Conservation (phyloP, 2,888 invertebrate genomes). For the Xestia rhomboidea region DNA sequence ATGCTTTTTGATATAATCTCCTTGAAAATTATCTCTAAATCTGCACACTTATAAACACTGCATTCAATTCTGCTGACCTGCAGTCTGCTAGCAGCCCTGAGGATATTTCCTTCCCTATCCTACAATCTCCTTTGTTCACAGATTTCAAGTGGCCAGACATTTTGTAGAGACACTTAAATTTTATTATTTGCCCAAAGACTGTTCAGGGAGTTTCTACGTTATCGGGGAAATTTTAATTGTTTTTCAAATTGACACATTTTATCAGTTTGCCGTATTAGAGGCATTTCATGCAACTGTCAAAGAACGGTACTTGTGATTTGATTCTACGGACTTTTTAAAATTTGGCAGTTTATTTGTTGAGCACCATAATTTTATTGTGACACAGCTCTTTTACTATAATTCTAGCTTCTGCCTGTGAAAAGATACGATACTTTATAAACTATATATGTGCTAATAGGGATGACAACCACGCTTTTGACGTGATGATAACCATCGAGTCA, state of each 20-base stretch:
- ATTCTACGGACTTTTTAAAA: background rate
- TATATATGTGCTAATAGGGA: too few relatives aligned
- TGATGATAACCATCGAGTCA: too few relatives aligned
- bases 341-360: background rate
- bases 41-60: slow-evolving; percentile 36
- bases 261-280: background rate
- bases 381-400: background rate
- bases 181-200: slow-evolving; percentile 51
- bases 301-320: background rate
- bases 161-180: slow-evolving; percentile 50
- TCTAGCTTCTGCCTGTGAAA: too few relatives aligned
- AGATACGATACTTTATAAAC: too few relatives aligned
- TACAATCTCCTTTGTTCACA: slow-evolving; percentile 50
- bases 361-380: background rate
- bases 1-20: background rate
- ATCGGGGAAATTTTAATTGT: background rate
- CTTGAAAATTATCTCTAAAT: slow-evolving; percentile 14
- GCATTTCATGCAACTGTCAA: background rate
- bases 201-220: slow-evolving; percentile 11
- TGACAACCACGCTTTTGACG: too few relatives aligned
- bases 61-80: slow-evolving; percentile 45
- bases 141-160: slow-evolving; percentile 52
- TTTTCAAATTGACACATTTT: background rate
- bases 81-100: slow-evolving; percentile 34
- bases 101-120: slow-evolving; percentile 42